phyloP scores from a whole-genome alignment of 2,113 vertebrate species.

The Mus pahari region DNA sequence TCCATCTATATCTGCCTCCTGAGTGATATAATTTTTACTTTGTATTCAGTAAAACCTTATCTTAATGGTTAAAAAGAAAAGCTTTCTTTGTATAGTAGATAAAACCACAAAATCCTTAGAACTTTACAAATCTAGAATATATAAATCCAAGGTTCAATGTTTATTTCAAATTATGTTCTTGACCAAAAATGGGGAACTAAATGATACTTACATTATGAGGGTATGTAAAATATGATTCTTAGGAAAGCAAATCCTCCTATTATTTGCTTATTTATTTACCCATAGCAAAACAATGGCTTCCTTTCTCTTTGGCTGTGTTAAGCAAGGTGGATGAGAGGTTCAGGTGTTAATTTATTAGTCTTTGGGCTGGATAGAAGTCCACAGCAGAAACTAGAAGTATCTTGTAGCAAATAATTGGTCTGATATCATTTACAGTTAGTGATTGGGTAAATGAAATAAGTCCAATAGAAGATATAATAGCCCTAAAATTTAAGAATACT shows the following conservation, averaged over 20 bases:
- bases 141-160: conserved; percentile 34
- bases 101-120: conserved; percentile 12
- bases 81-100: not conserved
- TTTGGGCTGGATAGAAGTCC: not conserved
- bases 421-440: conserved; percentile 64
- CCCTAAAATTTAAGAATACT: conserved; percentile 64
- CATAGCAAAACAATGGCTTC: conserved; percentile 16
- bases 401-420: conserved; percentile 50
- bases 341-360: not conserved
- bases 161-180: not conserved
- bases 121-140: not conserved
- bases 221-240: not conserved
- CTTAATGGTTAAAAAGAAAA: not conserved
- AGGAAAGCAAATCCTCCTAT: not conserved
- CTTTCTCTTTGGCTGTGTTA: conserved; percentile 21
- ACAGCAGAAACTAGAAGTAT: conserved; percentile 3
- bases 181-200: not conserved
- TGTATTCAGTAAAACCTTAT: not conserved
- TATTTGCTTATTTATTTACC: not conserved
- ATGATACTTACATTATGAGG: not conserved
- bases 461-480: conserved; percentile 57
- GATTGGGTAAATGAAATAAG: conserved; percentile 68
- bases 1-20: not conserved
- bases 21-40: not conserved
- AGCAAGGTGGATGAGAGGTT: not conserved